Evolutionary conservation across 2,797 vertebrate species (phyloP).

Genomic region (Micromesistius poutassou): DNA sequence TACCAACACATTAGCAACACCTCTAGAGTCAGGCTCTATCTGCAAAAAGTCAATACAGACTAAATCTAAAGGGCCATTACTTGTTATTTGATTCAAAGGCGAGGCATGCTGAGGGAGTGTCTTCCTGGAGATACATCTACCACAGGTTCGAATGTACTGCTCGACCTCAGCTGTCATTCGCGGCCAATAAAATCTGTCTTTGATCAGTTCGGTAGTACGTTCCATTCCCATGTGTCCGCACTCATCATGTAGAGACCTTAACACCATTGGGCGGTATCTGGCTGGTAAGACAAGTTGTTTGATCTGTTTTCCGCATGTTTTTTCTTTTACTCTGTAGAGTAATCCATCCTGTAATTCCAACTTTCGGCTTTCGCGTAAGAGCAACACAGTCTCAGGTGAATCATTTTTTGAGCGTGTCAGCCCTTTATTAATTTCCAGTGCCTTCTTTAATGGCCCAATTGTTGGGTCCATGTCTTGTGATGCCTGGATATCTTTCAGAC

Average conservation of each 20-base stretch:
- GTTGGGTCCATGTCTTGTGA: neutral
- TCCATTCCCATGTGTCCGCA: constrained; percentile 4
- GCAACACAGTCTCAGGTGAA: constrained; percentile 1
- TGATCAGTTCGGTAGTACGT: no score
- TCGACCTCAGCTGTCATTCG: no score
- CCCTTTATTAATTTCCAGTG: neutral
- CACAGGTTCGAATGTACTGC: no score
- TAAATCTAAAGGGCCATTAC: no score
- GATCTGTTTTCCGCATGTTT: neutral
- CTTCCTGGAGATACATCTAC: no score
- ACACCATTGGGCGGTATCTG: neutral
- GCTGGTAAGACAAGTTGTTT: neutral
- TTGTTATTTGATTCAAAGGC: no score
- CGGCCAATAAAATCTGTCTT: no score
- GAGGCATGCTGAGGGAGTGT: no score
- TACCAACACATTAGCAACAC: no score
- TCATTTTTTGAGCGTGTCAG: neutral
- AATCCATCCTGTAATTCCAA: neutral
- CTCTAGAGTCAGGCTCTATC: no score
- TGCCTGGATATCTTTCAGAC: neutral
- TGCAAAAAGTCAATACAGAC: no score
- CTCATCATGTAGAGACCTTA: constrained; percentile 4
- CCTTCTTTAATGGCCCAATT: constrained; percentile 1
- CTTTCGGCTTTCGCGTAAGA: neutral
- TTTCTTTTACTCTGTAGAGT: constrained; percentile 5